Evolutionary conservation across 2,888 invertebrate species (phyloP), one percentile per base, ranked within the genome.

Genomic region (Parnassius orleans): DNA sequence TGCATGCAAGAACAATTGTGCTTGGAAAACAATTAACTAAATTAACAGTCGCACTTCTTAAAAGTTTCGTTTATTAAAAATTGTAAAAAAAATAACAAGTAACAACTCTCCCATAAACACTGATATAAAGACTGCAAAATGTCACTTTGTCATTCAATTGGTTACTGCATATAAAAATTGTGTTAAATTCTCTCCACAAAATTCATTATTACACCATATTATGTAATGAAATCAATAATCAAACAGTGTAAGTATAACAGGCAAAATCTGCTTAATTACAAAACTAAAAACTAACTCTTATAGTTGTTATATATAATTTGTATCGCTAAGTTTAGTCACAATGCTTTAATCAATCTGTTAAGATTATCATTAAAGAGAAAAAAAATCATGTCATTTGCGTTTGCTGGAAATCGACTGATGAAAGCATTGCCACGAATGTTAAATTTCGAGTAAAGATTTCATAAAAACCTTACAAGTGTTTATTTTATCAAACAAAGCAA

Each of bases 401-500:
- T 33, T 33, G 33, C 7, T 61, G n/a, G 50, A 55, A 47, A 24
- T 19, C 9, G 10, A 46, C 54, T 33, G 24, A 48, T 19, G 1
- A 75, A 77, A 80, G 79, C 80, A 78, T 69, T 72, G 68, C 76
- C 78, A 75, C 68, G 69, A 67, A 65, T 46, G 65, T 67, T 10
- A 72, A 70, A 70, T 74, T 70, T 68, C 71, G 33, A 33, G 33
- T 33, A 33, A 74, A 75, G 75, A 76, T 69, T 60, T 69, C 70
- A 68, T 78, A 78, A 78, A 76, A 78, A 71, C 72, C 15, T 19
- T 81, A 79, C 76, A 69, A 71, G 73, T 67, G 70, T 68, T 69
- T 69, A 63, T 73, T 72, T 33, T 66, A 72, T 67, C 71, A 73
- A 73, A 78, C 66, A 78, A 79, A 82, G 83, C 83, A 81, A 78